Evolutionary conservation across 1,140 invertebrate genomes (phyloP).

Genomic region (Eciton burchellii): DNA sequence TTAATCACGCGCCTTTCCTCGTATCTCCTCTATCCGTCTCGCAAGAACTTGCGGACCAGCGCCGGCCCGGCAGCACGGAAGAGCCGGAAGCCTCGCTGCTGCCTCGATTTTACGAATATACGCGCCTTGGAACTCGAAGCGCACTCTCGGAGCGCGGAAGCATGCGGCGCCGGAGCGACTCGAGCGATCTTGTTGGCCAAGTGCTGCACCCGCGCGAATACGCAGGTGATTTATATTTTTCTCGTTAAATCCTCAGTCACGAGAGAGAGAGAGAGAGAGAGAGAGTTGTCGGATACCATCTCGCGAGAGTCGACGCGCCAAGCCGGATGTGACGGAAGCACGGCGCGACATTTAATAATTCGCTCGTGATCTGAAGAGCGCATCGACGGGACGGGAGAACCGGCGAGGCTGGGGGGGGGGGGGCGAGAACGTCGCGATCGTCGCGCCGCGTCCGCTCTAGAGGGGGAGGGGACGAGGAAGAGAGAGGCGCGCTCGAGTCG

Average conservation of each 20-base stretch:
- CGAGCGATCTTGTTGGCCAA: conserved; percentile 3
- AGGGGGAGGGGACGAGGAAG: conserved; percentile 32
- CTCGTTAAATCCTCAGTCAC: neutral
- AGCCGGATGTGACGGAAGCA: conserved; percentile 10
- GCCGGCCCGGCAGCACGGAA: too few species aligned
- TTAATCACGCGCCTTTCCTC: neutral
- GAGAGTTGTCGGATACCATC: neutral
- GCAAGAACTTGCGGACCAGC: too few species aligned
- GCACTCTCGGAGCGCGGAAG: conserved; percentile 5
- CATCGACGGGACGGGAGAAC: too few species aligned
- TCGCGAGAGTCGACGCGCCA: neutral
- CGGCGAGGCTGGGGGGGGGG: conserved; percentile 38
- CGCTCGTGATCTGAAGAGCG: conserved; percentile 23
- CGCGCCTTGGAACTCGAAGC: conserved; percentile 64
- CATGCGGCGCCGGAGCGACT: neutral
- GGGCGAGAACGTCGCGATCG: conserved; percentile 19
- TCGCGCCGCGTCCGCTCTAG: conserved; percentile 46
- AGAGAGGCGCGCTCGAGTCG: conserved; percentile 67
- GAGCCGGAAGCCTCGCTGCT: neutral
- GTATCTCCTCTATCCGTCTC: neutral
- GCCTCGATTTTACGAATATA: too few species aligned
- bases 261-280: too few species aligned
- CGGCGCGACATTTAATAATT: conserved; percentile 72
- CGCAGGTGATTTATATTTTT: neutral
- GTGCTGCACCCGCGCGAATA: neutral